A percentile compares a stretch with the other conserved stretches of the same genome.
These are phyloP conservation scores for Bradypodion pumilum DNA, from an alignment of 2,797 vertebrate genomes.

Conservation along the genomic window DNA sequence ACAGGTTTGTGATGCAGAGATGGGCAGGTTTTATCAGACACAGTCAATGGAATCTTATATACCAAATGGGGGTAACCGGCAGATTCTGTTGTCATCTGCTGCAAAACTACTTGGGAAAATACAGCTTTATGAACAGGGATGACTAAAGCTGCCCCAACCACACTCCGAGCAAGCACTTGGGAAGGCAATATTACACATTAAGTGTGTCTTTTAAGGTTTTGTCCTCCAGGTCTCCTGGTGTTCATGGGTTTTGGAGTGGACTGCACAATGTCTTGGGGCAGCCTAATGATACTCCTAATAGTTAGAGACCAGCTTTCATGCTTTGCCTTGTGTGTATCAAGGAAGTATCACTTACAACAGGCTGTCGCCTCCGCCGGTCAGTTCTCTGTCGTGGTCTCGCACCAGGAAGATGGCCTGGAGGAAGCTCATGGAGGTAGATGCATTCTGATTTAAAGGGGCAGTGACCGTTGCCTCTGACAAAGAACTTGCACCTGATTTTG, in stretches of 20 bases:
- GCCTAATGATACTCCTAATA: not conserved
- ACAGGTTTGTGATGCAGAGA: not conserved
- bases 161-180: not conserved
- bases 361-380: not conserved
- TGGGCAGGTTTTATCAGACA: not conserved
- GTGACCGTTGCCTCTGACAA: slow-evolving; percentile 67
- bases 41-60: not conserved
- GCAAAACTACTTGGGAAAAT: not conserved
- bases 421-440: slow-evolving; percentile 84
- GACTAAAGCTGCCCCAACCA: not conserved
- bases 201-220: not conserved
- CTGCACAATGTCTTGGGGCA: not conserved
- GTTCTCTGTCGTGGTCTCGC: slow-evolving; percentile 37
- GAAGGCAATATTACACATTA: not conserved
- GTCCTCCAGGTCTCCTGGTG: not conserved
- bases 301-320: not conserved
- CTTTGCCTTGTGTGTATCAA: not conserved
- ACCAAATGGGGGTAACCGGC: not conserved
- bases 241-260: not conserved
- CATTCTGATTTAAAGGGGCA: slow-evolving; percentile 90
- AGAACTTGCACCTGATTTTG: slow-evolving; percentile 86
- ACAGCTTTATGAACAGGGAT: not conserved
- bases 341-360: not conserved
- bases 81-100: not conserved
- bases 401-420: not conserved